A percentile compares a stretch with the other conserved stretches of the same genome.
Conservation (phyloP, 2,797 vertebrate genomes). For the Micromesistius poutassou region DNA sequence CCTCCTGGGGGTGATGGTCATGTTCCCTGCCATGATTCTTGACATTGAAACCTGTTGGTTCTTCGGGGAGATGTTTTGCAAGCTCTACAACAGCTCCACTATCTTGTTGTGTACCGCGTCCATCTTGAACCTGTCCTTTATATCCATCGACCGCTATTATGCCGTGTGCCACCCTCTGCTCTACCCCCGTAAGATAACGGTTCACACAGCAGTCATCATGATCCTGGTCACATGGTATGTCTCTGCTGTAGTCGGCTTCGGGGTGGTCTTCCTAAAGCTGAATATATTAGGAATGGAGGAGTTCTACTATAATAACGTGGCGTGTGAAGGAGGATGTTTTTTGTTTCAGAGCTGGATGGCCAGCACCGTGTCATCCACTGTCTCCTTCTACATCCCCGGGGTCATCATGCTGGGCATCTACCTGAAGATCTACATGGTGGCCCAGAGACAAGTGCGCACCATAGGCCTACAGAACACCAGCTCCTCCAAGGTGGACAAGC, state of each 20-base stretch:
- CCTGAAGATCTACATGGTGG: conserved; percentile 38
- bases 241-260: conserved; percentile 34
- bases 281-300: conserved; percentile 32
- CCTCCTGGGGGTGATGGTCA: conserved; percentile 29
- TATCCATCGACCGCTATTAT: conserved; percentile 38
- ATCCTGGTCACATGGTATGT: conserved; percentile 34
- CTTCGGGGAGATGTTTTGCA: conserved; percentile 36
- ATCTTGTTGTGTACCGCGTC: conserved; percentile 37
- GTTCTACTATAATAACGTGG: conserved; percentile 22
- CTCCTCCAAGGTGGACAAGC: neutral
- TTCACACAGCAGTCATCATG: conserved; percentile 23
- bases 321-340: conserved; percentile 34
- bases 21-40: conserved; percentile 33
- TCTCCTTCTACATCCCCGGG: conserved; percentile 44
- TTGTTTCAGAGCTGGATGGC: conserved; percentile 31
- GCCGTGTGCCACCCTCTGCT: conserved; percentile 37
- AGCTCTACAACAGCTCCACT: conserved; percentile 29
- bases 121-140: conserved; percentile 35
- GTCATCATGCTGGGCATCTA: conserved; percentile 39
- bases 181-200: conserved; percentile 32
- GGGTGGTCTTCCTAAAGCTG: conserved; percentile 31
- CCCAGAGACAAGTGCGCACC: conserved; percentile 22
- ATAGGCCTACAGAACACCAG: conserved; percentile 20
- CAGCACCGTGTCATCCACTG: neutral
- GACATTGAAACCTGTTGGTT: conserved; percentile 41